A percentile compares a stretch with the other conserved stretches of the same genome.
Conservation (phyloP, 2,888 invertebrate genomes). For the Drosophila affinis region DNA sequence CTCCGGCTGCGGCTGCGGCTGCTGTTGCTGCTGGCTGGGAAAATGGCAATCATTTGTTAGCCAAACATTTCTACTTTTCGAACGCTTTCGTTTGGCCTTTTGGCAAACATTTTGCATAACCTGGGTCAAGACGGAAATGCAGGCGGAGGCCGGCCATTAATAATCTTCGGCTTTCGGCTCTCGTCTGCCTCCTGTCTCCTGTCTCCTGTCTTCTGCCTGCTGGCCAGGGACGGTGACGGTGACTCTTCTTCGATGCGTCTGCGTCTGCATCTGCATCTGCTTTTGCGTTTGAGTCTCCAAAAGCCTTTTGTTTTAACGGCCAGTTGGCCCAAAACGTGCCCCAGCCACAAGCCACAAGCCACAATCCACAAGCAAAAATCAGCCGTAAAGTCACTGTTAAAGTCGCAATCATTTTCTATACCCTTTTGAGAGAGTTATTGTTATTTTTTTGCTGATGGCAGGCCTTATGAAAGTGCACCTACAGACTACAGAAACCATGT, state of each 20-base stretch:
- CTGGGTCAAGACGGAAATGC: slow-evolving; percentile 77
- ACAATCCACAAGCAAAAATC: slow-evolving; percentile 8
- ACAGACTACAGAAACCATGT: not conserved
- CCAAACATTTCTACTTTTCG: slow-evolving; percentile 68
- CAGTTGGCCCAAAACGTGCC: slow-evolving; percentile 49
- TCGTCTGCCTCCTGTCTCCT: slow-evolving; percentile 6
- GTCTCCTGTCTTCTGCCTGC: slow-evolving; percentile 1
- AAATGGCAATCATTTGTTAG: slow-evolving; percentile 75
- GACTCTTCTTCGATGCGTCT: slow-evolving; percentile 58
- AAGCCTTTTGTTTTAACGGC: slow-evolving; percentile 66
- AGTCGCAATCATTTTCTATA: slow-evolving; percentile 1
- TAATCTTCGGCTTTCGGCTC: slow-evolving; percentile 58
- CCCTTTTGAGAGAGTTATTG: not conserved
- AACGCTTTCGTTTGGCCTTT: slow-evolving; percentile 78
- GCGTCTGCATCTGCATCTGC: not conserved
- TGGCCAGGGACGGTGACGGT: slow-evolving; percentile 36
- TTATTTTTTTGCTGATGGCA: too few relatives aligned
- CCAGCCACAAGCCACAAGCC: slow-evolving; percentile 43
- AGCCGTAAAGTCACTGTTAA: slow-evolving; percentile 10
- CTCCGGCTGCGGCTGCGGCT: slow-evolving; percentile 7
- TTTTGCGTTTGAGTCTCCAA: slow-evolving; percentile 1
- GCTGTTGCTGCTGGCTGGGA: slow-evolving; percentile 32
- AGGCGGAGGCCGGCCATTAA: slow-evolving; percentile 71
- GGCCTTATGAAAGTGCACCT: not conserved
- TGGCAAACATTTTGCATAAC: slow-evolving; percentile 76